Conservation (phyloP, 2,888 invertebrate genomes). For the Cantharis rustica region DNA sequence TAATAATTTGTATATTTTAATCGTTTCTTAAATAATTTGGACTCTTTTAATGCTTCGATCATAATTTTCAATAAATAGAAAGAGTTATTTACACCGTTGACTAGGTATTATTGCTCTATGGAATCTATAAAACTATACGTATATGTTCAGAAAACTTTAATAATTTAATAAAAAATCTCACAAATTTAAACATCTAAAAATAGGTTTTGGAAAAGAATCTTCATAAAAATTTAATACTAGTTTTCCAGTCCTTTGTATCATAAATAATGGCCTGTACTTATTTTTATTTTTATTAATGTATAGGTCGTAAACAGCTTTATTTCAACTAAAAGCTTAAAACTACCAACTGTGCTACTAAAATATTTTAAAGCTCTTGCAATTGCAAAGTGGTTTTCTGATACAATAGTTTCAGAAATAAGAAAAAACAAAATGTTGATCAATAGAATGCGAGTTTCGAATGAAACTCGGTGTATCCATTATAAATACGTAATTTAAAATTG, state of each 20-base stretch:
- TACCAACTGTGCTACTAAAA: neutral
- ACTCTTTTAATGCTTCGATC: neutral
- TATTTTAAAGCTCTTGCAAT: constrained; percentile 4
- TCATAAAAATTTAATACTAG: neutral
- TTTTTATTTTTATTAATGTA: constrained; percentile 1
- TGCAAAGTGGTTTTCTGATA: constrained; percentile 1
- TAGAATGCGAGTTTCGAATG: neutral
- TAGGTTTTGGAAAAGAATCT: neutral
- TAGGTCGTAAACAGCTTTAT: constrained; percentile 1
- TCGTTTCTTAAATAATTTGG: no score
- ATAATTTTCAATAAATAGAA: neutral
- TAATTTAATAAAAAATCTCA: neutral
- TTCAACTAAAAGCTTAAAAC: neutral
- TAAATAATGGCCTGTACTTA: neutral
- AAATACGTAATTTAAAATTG: neutral
- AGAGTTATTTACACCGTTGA: neutral
- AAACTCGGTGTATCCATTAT: neutral
- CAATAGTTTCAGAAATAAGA: neutral
- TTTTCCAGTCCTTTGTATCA: neutral
- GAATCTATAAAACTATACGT: neutral
- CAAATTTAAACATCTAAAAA: neutral
- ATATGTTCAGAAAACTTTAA: neutral
- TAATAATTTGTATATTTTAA: no score
- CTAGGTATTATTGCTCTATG: no score
- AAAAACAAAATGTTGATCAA: neutral